phyloP scores from a whole-genome alignment of 2,888 invertebrate species.

The Tethea ocularis region DNA sequence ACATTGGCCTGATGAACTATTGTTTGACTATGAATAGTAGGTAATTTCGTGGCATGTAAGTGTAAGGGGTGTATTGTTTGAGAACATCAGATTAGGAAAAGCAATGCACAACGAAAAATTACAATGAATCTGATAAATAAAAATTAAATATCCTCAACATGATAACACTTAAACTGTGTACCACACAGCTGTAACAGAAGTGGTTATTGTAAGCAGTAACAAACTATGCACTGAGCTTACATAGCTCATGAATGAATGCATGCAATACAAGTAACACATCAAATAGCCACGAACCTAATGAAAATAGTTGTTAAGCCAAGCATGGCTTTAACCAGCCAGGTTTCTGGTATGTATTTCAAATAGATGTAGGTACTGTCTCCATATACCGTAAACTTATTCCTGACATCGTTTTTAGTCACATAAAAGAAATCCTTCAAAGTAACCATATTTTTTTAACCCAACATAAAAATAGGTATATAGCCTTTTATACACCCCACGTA shows the following conservation, averaged over 20 bases:
- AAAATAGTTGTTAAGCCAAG: conserved; percentile 49
- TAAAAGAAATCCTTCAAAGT: no score
- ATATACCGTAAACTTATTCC: not conserved
- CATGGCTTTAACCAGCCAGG: conserved; percentile 12
- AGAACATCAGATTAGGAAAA: no score
- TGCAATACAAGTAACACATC: conserved; percentile 14
- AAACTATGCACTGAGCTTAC: conserved; percentile 1
- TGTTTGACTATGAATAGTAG: not conserved
- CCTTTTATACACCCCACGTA: no score
- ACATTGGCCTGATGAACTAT: conserved; percentile 30
- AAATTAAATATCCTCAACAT: no score
- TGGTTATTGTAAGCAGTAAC: not conserved
- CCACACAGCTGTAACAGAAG: not conserved
- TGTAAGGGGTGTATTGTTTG: no score
- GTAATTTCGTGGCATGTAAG: no score
- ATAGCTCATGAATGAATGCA: not conserved
- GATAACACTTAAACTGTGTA: no score
- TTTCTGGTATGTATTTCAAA: not conserved
- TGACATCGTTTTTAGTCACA: no score
- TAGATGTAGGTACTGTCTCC: not conserved
- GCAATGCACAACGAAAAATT: no score
- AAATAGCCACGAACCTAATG: conserved; percentile 50
- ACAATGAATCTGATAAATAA: no score
- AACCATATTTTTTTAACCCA: no score
- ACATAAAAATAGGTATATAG: no score